These are phyloP conservation scores for Eucidaris tribuloides DNA, from an alignment of 35 echinoderm and acorn worm genomes.

Conservation along the genomic window DNA sequence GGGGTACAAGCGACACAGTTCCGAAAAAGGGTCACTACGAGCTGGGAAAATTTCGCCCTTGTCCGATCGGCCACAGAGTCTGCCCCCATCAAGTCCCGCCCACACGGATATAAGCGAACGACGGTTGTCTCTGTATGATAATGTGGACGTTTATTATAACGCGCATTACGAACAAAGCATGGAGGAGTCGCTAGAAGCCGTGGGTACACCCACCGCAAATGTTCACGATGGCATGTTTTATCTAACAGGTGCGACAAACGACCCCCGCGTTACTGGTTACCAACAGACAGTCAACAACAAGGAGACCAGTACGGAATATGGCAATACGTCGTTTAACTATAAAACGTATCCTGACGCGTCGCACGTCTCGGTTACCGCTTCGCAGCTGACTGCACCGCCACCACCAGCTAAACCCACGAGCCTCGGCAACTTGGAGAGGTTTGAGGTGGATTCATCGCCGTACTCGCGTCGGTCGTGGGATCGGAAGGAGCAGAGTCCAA, in stretches of 20 bases:
- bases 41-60: slow-evolving; percentile 60
- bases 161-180: slow-evolving; percentile 88
- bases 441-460: neutral
- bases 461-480: neutral
- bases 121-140: slow-evolving; percentile 76
- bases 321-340: slow-evolving; percentile 12
- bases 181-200: slow-evolving; percentile 81
- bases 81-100: slow-evolving; percentile 76
- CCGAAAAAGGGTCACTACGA: slow-evolving; percentile 45
- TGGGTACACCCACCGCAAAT: slow-evolving; percentile 60
- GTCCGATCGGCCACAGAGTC: slow-evolving; percentile 62
- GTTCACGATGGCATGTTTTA: slow-evolving; percentile 12
- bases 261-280: neutral
- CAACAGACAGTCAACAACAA: neutral
- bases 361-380: neutral
- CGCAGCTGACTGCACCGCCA: slow-evolving; percentile 26
- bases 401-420: slow-evolving; percentile 37
- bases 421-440: slow-evolving; percentile 28
- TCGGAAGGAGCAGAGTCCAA: neutral
- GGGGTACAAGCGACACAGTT: neutral
- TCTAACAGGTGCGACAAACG: neutral
- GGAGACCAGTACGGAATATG: neutral
- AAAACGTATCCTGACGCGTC: neutral
- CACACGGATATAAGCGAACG: slow-evolving; percentile 65
- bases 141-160: slow-evolving; percentile 91